Base-by-base conservation (phyloP, 2,888 invertebrate genomes). In the Choristoneura rosaceana region DNA sequence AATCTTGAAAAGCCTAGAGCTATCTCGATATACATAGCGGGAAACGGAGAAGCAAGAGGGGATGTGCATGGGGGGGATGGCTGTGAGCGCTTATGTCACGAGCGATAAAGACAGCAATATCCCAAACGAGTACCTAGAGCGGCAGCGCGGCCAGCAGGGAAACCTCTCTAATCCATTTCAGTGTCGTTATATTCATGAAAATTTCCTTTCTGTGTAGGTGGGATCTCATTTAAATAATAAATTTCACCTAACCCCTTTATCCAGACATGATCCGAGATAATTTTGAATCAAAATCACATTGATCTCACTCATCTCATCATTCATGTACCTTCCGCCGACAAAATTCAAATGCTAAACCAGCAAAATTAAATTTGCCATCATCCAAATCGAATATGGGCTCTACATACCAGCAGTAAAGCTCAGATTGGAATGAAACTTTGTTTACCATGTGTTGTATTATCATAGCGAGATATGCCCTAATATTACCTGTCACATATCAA, bases 401-500 rank as follows among this genome's bases (percentile, higher is more conserved):
- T 68, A 63, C 41, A 0, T 0, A 3, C 12, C 9, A 15, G 9
- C 0, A 15, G 14, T 63, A 71, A 14, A 63, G 47, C 0, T 3
- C 8, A 50, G 0, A 63, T 43, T 63, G 15, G 38, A 9, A 41
- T 9, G 0, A 41, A 25, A n/a, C 8, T 25, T 50, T n/a, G 41
- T 64, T 34, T 5, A 10, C 12, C 12, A 41, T 33, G 50, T 5
- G 63, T 15, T 59, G 52, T 71, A 63, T 62, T 43, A 69, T 64
- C 63, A 61, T 74, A 70, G 74, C 65, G 70, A 61, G 52, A 33
- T 52, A 62, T 71, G 74, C 77, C 78, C 76, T 77, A 77, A 81
- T 76, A 77, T 75, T 71, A 75, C 76, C 73, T 78, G 81, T 81
- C 83, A 79, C 75, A 74, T 77, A 82, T 81, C 83, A 81, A 80